These are phyloP conservation scores for Lytechinus pictus DNA, from an alignment of 35 echinoderm and acorn worm species.

Conservation along the genomic window DNA sequence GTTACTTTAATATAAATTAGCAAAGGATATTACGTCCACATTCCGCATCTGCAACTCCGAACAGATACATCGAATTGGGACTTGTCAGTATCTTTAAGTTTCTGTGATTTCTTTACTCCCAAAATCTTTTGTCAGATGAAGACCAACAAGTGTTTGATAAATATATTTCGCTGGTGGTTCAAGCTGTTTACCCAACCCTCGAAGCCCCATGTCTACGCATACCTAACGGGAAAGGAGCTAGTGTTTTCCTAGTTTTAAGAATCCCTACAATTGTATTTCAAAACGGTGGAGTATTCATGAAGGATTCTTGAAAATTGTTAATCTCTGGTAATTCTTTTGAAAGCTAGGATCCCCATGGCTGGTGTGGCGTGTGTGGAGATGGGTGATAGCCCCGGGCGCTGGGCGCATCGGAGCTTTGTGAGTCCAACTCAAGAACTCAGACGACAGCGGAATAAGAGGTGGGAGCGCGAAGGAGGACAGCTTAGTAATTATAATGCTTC, in stretches of 20 bases:
- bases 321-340: background rate
- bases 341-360: background rate
- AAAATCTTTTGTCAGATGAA: background rate
- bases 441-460: background rate
- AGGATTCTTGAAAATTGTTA: background rate
- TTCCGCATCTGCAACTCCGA: background rate
- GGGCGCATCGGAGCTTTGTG: slow-evolving; percentile 6
- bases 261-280: slow-evolving; percentile 12
- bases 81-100: background rate
- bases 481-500: slow-evolving; percentile 3
- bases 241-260: background rate
- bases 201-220: background rate
- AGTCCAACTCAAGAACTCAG: background rate
- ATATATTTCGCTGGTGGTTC: background rate
- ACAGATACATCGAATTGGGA: background rate
- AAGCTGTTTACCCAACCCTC: background rate
- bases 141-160: background rate
- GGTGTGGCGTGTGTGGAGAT: background rate
- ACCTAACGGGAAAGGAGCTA: background rate
- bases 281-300: background rate
- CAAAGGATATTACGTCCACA: slow-evolving; percentile 16
- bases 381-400: background rate
- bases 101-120: background rate
- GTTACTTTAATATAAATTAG: background rate
- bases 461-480: background rate